These are phyloP conservation scores for Brachionus rubens DNA, from an alignment of 1,140 invertebrate genomes.

Conservation along the genomic window DNA sequence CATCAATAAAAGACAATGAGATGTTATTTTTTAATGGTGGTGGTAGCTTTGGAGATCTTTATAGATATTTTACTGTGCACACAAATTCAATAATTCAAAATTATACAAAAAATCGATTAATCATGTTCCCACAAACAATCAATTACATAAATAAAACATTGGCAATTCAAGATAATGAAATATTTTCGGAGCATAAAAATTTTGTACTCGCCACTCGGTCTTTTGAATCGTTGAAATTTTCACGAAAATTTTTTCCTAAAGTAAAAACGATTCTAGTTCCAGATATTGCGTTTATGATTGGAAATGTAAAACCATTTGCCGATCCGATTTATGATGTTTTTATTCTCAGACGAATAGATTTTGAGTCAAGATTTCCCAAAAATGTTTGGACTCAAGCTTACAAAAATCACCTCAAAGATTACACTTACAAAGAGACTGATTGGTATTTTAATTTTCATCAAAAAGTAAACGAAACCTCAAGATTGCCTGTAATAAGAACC, in stretches of 20 bases:
- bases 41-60: slow-evolving; percentile 11
- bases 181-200: neutral
- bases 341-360: neutral
- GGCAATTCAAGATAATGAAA: neutral
- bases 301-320: neutral
- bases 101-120: neutral
- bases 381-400: neutral
- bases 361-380: neutral
- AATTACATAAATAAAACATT: neutral
- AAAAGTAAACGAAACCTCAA: neutral
- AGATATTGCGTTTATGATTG: slow-evolving; percentile 31
- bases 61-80: too few relatives aligned
- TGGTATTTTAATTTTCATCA: neutral
- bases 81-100: neutral
- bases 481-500: neutral
- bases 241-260: neutral
- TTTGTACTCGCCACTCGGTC: neutral
- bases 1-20: neutral
- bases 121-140: slow-evolving; percentile 14
- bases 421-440: neutral
- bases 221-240: neutral
- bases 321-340: neutral
- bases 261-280: neutral
- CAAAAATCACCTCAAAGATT: neutral
- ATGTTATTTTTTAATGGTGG: neutral